Base-by-base conservation (phyloP, 2,113 vertebrate species). In the Peromyscus leucopus region DNA sequence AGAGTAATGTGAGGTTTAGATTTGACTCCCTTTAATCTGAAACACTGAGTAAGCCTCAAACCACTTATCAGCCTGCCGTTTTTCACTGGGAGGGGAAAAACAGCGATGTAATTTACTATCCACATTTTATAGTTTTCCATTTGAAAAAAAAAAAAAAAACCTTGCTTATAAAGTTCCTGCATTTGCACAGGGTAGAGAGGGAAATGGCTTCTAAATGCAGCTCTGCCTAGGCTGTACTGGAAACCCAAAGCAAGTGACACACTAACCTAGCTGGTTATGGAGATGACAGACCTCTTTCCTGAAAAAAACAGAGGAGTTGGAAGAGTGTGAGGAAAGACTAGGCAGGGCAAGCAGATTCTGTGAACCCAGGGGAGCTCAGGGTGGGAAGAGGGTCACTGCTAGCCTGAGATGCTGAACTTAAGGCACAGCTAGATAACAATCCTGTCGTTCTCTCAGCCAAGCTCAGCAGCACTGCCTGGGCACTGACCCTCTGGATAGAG, bases 51-150 rank as follows among this genome's bases (percentile, higher is more conserved):
- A 89, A 97, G 85, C 91, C 95, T 94, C 96, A 97, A 93, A 94
- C 94, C 96, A 97, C 98, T 98, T 94, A 97, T 21, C 78, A 87
- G 89, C 69, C 96, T 97, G 94, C 86, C 95, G 96, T 96, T 97
- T 98, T 95, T 97, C 82, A 95, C 42, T 72, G 95, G 96, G 91
- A 92, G 88, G 90, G 93, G 79, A 85, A 96, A 94, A 97, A 79
- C 19, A 93, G 96, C 22, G 0, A 90, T 98, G 83, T 97, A 97
- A 97, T 97, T 97, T 96, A 96, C 96, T 95, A 93, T 97, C 95
- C 95, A 96, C 95, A 95, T 98, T 98, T 98, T 98, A 97, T 97
- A 96, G 91, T 96, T 95, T 98, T 93, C 55, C 91, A 87, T 97
- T 95, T 74, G 33, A 9, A 84, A 96, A 94, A 86, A 92, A 83